A percentile compares a stretch with the other conserved stretches of the same genome.
These are phyloP conservation scores for Chrysomela aeneicollis DNA, from an alignment of 2,888 invertebrate genomes.

Conservation along the genomic window DNA sequence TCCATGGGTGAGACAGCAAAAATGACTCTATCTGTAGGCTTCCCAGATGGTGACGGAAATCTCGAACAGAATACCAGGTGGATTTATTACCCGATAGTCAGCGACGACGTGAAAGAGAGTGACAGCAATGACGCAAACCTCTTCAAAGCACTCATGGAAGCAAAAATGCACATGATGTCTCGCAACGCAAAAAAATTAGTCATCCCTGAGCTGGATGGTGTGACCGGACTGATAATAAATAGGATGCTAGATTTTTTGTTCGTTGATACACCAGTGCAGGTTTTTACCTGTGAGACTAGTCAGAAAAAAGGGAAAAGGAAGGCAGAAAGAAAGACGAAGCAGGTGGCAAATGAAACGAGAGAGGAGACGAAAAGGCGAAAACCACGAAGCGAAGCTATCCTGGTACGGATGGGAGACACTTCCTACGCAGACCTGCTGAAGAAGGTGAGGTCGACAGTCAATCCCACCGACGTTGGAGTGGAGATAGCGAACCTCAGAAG, in stretches of 20 bases:
- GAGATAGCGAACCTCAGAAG: no score
- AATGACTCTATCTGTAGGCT: constrained; percentile 33
- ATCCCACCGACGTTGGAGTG: no score
- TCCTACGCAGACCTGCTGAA: no score
- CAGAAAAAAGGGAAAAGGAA: neutral
- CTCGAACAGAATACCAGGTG: constrained; percentile 19
- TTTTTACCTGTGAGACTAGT: constrained; percentile 3
- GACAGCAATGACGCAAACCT: constrained; percentile 15
- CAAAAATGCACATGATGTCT: constrained; percentile 15
- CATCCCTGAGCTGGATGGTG: constrained; percentile 26
- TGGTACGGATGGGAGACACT: no score
- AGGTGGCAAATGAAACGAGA: no score
- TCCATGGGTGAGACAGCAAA: constrained; percentile 30
- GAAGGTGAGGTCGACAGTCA: no score
- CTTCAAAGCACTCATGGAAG: constrained; percentile 16
- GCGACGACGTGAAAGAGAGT: neutral
- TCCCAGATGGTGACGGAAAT: constrained; percentile 37
- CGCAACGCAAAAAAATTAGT: constrained; percentile 20
- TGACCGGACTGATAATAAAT: constrained; percentile 10
- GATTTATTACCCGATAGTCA: constrained; percentile 27
- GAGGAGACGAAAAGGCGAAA: no score
- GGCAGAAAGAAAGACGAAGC: no score
- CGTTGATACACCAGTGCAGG: constrained; percentile 7
- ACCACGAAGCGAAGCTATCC: no score
- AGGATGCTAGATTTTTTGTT: constrained; percentile 29